These are phyloP conservation scores for Mimumesa dahlbomi DNA, from an alignment of 2,888 invertebrate genomes.

Conservation along the genomic window DNA sequence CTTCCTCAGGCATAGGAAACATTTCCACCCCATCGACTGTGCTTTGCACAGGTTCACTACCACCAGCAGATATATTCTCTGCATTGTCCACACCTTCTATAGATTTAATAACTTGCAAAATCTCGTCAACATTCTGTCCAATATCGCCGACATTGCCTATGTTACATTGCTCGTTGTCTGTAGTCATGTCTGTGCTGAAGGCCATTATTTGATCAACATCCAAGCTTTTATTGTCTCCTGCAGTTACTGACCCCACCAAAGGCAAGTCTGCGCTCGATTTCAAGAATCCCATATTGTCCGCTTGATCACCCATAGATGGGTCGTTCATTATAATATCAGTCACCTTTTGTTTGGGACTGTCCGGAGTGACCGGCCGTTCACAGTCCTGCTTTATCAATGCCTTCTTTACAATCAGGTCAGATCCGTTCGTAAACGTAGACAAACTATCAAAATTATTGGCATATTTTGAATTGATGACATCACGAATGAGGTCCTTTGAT, in stretches of 20 bases:
- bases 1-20: constrained; percentile 75
- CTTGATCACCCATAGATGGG: constrained; percentile 79
- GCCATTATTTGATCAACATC: constrained; percentile 75
- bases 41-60: constrained; percentile 58
- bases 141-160: constrained; percentile 82
- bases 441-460: constrained; percentile 76
- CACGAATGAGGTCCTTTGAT: constrained; percentile 78
- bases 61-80: constrained; percentile 60
- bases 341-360: constrained; percentile 76
- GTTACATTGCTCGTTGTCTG: constrained; percentile 62
- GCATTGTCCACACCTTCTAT: constrained; percentile 82
- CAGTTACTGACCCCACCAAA: constrained; percentile 60
- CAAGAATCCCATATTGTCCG: constrained; percentile 79
- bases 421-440: constrained; percentile 70
- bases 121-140: constrained; percentile 84
- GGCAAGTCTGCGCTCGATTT: constrained; percentile 75
- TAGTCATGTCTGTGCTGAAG: constrained; percentile 62
- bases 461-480: constrained; percentile 79
- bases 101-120: constrained; percentile 89
- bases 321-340: constrained; percentile 78
- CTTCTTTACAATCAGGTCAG: constrained; percentile 69
- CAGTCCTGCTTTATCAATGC: constrained; percentile 59
- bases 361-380: constrained; percentile 79
- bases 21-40: constrained; percentile 70
- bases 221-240: constrained; percentile 62